A percentile compares a stretch with the other conserved stretches of the same genome.
Evolutionary conservation across 2,797 vertebrate species (phyloP).

Genomic region (Austrolebias charrua): DNA sequence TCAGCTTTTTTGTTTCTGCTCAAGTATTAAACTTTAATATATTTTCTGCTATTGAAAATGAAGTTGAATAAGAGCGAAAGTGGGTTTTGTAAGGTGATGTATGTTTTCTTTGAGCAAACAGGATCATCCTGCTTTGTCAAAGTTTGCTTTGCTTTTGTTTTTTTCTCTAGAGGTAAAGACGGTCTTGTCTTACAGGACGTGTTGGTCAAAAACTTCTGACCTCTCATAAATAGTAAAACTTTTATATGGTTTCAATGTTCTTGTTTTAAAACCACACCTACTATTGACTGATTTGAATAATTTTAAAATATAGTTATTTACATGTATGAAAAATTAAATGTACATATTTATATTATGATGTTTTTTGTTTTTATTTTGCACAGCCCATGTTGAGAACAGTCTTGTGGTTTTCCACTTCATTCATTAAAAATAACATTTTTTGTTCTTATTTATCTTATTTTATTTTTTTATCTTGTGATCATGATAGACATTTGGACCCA

Average conservation of each 20-base stretch:
- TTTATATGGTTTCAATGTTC: conserved; percentile 6
- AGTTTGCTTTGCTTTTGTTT: conserved; percentile 14
- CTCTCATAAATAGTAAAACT: conserved; percentile 5
- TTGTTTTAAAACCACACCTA: conserved; percentile 1
- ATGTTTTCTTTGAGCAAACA: neutral
- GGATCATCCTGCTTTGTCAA: neutral
- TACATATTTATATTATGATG: neutral
- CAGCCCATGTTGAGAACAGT: no score
- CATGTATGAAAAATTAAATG: neutral
- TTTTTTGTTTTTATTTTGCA: no score
- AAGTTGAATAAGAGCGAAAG: neutral
- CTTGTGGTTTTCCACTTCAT: no score
- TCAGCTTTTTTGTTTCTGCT: neutral
- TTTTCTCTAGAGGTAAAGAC: neutral
- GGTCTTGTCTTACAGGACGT: conserved; percentile 14
- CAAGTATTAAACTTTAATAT: neutral
- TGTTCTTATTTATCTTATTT: neutral
- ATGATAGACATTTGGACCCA: conserved; percentile 27
- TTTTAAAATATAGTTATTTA: no score
- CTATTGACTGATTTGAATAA: neutral
- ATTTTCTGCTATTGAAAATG: neutral
- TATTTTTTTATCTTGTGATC: neutral
- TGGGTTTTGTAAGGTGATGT: neutral
- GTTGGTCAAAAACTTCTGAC: neutral
- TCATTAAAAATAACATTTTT: no score